Conservation (phyloP, 1,140 invertebrate species). For the Psilanteris sp. region DNA sequence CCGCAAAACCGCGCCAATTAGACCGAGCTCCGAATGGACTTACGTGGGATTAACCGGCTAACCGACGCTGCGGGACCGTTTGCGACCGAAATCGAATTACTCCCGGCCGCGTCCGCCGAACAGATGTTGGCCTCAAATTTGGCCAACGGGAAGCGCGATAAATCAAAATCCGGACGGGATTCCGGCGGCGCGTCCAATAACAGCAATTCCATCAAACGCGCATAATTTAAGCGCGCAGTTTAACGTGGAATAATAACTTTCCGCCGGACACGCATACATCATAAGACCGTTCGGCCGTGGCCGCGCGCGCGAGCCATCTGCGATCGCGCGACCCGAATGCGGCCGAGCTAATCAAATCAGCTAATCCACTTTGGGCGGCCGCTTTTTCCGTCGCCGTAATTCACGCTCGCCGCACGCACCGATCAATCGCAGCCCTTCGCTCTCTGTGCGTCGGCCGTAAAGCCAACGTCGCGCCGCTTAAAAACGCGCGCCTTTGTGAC, state of each 20-base stretch:
- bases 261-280: not conserved
- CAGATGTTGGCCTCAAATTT: conserved; percentile 3
- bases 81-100: conserved; percentile 8
- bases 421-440: no score
- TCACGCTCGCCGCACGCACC: no score
- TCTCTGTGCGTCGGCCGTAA: no score
- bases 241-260: conserved; percentile 5
- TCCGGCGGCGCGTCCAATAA: not conserved
- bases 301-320: not conserved
- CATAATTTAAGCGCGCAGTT: conserved; percentile 3
- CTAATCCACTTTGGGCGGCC: conserved; percentile 3
- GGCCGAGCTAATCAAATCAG: not conserved
- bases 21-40: not conserved
- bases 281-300: conserved; percentile 1
- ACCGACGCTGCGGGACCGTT: not conserved
- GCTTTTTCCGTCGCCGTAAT: no score
- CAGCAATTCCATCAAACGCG: not conserved
- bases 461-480: no score
- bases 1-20: conserved; percentile 18
- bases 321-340: not conserved
- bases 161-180: conserved; percentile 5
- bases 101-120: not conserved
- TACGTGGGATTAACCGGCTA: not conserved
- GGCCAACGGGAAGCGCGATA: not conserved
- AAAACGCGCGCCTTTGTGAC: no score